phyloP scores from a whole-genome alignment of 2,797 vertebrate genomes.

The Propithecus perrieri region DNA sequence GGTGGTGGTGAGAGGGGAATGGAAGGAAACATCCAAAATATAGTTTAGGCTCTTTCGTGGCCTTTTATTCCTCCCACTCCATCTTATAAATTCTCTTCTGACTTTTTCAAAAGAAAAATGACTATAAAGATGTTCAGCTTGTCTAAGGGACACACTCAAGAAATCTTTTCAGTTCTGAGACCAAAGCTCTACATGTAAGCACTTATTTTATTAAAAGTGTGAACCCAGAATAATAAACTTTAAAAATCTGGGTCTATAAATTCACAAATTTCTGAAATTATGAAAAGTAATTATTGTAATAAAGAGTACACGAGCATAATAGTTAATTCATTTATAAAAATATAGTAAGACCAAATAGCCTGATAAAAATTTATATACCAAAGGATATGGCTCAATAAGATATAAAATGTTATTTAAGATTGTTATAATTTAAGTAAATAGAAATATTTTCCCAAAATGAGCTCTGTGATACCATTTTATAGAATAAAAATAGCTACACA shows the following conservation, averaged over 20 bases:
- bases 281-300: neutral
- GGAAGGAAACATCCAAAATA: neutral
- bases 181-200: neutral
- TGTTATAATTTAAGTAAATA: conserved; percentile 44
- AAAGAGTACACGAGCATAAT: neutral
- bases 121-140: neutral
- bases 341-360: neutral
- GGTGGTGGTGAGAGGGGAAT: too few relatives aligned
- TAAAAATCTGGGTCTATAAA: neutral
- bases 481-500: conserved; percentile 9
- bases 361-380: conserved; percentile 40
- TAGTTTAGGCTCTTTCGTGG: neutral
- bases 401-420: conserved; percentile 39
- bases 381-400: neutral
- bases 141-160: neutral
- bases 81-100: neutral
- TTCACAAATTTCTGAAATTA: neutral
- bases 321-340: conserved; percentile 14
- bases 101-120: neutral
- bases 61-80: neutral
- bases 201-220: neutral
- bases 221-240: neutral
- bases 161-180: neutral
- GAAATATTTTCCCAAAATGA: conserved; percentile 26
- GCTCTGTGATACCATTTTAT: neutral